Base-by-base conservation (phyloP, 2,888 invertebrate genomes). In the Sepiola atlantica region DNA sequence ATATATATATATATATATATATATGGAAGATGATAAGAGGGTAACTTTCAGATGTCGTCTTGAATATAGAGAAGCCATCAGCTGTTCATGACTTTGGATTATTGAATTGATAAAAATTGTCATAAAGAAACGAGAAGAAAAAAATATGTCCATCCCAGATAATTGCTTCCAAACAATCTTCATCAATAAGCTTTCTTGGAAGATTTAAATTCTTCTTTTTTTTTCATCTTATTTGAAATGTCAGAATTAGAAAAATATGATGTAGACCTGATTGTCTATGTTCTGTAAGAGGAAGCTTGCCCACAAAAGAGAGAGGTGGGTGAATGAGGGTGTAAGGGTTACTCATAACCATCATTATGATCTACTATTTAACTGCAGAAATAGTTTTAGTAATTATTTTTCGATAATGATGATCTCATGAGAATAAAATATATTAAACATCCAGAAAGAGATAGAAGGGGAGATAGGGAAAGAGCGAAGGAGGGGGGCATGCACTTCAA, bases 81-180 rank as follows among this genome's bases (percentile, higher is more conserved):
- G 77, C 77, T 77, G 77, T 77, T 77, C 77, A 77, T 77, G 77
- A 32, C 77, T 77, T 77, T 0, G n/a, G 77, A 77, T 77, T 77
- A 77, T 77, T n/a, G n/a, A 77, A 77, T n/a, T 77, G 77, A 77
- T 77, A 32, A 77, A 77, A 77, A 77, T n/a, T n/a, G 16, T n/a
- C n/a, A 77, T 77, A n/a, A 77, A 61, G 61, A 61, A 77, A n/a
- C n/a, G n/a, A n/a, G n/a, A 32, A 77, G 77, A 77, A n/a, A 77
- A 77, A 77, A 77, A 77, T 45, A 45, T 45, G 45, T 45, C 45
- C 45, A 45, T 45, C 45, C 45, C 45, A 45, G n/a, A 77, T 77
- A 77, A 77, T 77, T 77, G 77, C 77, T 77, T 77, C 77, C 77
- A 77, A 77, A 77, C 77, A 77, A 77, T 77, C 77, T 77, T 77